Conservation (phyloP, 2,888 invertebrate genomes). For the Tillus elongatus region DNA sequence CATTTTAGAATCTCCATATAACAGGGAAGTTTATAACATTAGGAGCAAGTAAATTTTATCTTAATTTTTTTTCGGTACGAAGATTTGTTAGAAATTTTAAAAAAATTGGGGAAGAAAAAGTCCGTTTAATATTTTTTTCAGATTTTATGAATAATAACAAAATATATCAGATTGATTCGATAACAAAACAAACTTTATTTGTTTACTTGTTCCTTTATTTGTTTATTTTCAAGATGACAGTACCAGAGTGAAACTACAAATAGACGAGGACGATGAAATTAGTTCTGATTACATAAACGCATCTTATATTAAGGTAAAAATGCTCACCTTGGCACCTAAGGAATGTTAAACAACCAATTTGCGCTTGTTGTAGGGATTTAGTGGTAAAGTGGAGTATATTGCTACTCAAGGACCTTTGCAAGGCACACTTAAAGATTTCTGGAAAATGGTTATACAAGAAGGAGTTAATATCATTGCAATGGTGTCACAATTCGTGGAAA, state of each 20-base stretch:
- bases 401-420: slow-evolving; percentile 66
- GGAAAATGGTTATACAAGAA: slow-evolving; percentile 67
- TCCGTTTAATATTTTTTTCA: too few species aligned
- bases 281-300: slow-evolving; percentile 68
- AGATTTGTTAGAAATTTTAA: too few species aligned
- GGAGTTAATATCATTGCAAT: slow-evolving; percentile 59
- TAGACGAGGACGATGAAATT: slow-evolving; percentile 41
- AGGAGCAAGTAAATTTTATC: too few species aligned
- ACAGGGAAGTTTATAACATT: too few species aligned
- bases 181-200: too few species aligned
- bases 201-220: too few species aligned
- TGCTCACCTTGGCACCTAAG: neutral
- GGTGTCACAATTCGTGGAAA: slow-evolving; percentile 60
- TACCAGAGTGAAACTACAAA: slow-evolving; percentile 23
- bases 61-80: too few species aligned
- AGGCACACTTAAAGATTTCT: slow-evolving; percentile 60
- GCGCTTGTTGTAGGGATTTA: slow-evolving; percentile 53
- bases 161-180: too few species aligned
- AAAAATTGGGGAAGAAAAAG: too few species aligned
- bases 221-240: neutral
- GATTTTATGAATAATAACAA: too few species aligned
- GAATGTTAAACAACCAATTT: neutral
- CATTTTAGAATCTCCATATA: too few species aligned
- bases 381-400: slow-evolving; percentile 57
- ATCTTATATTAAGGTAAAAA: slow-evolving; percentile 58